phyloP scores from a whole-genome alignment of 2,113 vertebrate species.

The Sander lucioperca region DNA sequence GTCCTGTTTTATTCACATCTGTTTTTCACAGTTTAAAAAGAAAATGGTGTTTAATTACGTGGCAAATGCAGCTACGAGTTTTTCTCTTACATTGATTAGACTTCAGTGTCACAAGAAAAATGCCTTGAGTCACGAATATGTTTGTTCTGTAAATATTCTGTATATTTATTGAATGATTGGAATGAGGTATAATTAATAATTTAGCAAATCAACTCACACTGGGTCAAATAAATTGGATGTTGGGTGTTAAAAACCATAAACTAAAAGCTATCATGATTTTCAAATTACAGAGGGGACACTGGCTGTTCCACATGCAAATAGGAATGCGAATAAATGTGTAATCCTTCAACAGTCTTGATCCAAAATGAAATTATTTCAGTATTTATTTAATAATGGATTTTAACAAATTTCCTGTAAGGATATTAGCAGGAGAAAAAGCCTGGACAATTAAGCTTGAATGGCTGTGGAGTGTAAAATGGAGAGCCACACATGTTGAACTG shows the following conservation, averaged over 20 bases:
- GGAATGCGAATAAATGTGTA: slow-evolving; percentile 37
- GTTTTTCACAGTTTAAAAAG: background rate
- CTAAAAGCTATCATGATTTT: slow-evolving; percentile 5
- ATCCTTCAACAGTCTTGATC: slow-evolving; percentile 58
- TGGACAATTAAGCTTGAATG: slow-evolving; percentile 52
- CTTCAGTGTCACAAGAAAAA: background rate
- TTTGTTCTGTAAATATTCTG: background rate
- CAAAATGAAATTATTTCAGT: slow-evolving; percentile 68
- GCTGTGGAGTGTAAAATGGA: slow-evolving; percentile 56
- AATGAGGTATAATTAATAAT: background rate
- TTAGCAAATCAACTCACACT: background rate
- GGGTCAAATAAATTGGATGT: slow-evolving; percentile 20
- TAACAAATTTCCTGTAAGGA: slow-evolving; percentile 64
- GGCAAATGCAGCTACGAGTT: too few relatives aligned
- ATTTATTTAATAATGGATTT: slow-evolving; percentile 69
- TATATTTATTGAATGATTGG: slow-evolving; percentile 16
- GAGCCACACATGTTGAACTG: slow-evolving; percentile 69
- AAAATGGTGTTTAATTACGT: background rate
- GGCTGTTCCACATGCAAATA: slow-evolving; percentile 6
- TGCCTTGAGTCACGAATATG: background rate
- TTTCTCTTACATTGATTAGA: background rate
- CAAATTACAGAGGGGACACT: slow-evolving; percentile 32
- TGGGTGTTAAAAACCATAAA: background rate
- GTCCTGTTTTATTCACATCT: background rate
- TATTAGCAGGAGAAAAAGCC: slow-evolving; percentile 49